These are phyloP conservation scores for Uria lomvia DNA, from an alignment of 2,113 vertebrate genomes.

Conservation along the genomic window DNA sequence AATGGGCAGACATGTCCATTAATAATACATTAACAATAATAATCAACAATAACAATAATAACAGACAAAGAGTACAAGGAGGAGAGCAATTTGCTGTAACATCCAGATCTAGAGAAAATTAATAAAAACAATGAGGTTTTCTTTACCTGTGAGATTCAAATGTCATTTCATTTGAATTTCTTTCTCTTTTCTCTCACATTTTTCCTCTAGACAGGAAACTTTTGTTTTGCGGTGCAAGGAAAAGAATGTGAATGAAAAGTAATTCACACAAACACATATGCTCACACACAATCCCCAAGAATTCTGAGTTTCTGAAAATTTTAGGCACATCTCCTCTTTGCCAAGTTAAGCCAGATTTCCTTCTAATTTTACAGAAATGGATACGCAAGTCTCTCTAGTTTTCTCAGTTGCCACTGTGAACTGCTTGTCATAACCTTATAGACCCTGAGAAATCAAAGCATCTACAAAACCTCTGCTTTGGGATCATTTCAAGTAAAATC, in stretches of 20 bases:
- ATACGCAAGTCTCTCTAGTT: not conserved
- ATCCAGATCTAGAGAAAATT: not conserved
- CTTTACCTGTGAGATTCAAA: not conserved
- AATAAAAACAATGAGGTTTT: not conserved
- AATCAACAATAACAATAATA: not conserved
- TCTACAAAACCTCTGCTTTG: not conserved
- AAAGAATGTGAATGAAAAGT: not conserved
- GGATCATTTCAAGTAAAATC: slow-evolving; percentile 25
- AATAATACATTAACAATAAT: not conserved
- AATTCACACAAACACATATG: not conserved
- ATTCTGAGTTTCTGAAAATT: not conserved
- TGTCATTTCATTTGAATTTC: not conserved
- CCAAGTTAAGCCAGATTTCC: not conserved
- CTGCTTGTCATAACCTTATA: not conserved
- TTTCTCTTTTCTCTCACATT: not conserved
- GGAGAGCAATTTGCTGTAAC: not conserved
- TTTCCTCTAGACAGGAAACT: not conserved
- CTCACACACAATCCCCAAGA: not conserved
- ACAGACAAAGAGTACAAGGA: not conserved
- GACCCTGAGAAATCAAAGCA: slow-evolving; percentile 10
- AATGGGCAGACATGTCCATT: not conserved
- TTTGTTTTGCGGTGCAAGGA: not conserved
- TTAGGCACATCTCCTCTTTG: not conserved
- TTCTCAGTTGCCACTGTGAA: not conserved
- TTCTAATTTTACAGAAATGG: not conserved